Percentiles rank a stretch among this genome's conserved stretches.
Conservation (phyloP, 2,113 vertebrate species). For the Callocephalon fimbriatum region DNA sequence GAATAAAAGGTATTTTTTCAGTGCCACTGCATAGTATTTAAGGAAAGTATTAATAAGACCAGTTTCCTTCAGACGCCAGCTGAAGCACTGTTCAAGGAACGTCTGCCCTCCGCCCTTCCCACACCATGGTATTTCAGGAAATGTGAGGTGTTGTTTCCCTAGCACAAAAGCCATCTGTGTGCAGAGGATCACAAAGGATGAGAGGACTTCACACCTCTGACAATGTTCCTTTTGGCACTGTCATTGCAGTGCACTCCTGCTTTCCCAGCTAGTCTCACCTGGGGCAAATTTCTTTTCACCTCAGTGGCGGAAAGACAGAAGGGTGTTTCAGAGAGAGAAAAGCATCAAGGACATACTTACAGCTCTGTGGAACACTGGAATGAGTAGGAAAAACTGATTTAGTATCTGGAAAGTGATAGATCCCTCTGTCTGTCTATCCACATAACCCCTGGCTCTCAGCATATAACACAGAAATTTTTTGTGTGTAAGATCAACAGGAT, state of each 20-base stretch:
- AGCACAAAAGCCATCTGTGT: slow-evolving; percentile 6
- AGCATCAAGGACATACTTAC: neutral
- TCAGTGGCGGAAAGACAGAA: neutral
- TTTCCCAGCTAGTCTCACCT: neutral
- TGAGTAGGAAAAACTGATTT: neutral
- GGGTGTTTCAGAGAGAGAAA: neutral
- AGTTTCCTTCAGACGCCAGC: neutral
- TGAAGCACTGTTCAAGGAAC: neutral
- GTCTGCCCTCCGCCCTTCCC: neutral
- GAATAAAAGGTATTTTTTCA: slow-evolving; percentile 19
- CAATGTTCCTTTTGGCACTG: neutral
- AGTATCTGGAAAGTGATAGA: neutral
- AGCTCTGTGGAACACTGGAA: neutral
- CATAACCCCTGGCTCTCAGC: neutral
- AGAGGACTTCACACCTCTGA: neutral
- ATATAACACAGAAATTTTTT: neutral
- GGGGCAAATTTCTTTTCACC: neutral
- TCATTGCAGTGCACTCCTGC: neutral
- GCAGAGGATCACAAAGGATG: neutral
- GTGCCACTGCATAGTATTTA: neutral
- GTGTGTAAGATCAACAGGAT: neutral
- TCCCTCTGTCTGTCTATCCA: neutral
- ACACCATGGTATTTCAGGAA: neutral
- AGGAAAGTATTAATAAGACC: neutral
- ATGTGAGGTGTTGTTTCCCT: neutral